These are phyloP conservation scores for Amphiprion clarkii DNA, from an alignment of 2,797 vertebrate genomes.

Conservation along the genomic window DNA sequence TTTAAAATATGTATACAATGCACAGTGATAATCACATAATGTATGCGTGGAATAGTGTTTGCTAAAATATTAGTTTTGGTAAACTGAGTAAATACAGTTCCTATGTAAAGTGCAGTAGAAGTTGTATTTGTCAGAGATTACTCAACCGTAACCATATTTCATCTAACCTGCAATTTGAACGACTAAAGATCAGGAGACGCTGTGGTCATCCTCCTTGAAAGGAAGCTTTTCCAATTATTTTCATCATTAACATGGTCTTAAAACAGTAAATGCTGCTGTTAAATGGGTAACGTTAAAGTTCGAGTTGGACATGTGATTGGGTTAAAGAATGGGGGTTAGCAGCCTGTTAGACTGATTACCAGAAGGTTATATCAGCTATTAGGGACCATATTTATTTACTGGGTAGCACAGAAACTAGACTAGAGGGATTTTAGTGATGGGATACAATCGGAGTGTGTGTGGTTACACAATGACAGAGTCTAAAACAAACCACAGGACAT, in stretches of 20 bases:
- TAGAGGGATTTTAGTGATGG: conserved; percentile 83
- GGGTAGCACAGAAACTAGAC: conserved; percentile 68
- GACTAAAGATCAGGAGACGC: conserved; percentile 2
- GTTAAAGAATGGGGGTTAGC: conserved; percentile 82
- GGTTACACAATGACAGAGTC: conserved; percentile 76
- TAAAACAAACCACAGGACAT: conserved; percentile 77
- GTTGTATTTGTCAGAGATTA: not conserved
- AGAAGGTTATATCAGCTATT: conserved; percentile 64
- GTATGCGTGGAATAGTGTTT: not conserved
- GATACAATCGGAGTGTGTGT: conserved; percentile 51
- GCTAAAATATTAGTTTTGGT: conserved; percentile 10
- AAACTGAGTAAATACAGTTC: conserved; percentile 33
- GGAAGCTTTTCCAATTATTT: conserved; percentile 4
- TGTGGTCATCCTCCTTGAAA: conserved; percentile 2
- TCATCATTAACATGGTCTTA: not conserved
- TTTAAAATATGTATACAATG: not conserved
- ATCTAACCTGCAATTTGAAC: conserved; percentile 11
- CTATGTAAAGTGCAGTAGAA: conserved; percentile 22
- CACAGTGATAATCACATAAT: conserved; percentile 5
- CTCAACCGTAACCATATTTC: conserved; percentile 6
- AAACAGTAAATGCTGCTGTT: conserved; percentile 60
- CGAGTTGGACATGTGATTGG: conserved; percentile 51
- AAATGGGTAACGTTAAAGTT: conserved; percentile 61
- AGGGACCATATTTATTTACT: conserved; percentile 44
- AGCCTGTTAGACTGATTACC: conserved; percentile 72